A percentile compares a stretch with the other conserved stretches of the same genome.
Evolutionary conservation across 2,888 invertebrate species (phyloP).

Genomic region (Allophyes oxyacanthae): DNA sequence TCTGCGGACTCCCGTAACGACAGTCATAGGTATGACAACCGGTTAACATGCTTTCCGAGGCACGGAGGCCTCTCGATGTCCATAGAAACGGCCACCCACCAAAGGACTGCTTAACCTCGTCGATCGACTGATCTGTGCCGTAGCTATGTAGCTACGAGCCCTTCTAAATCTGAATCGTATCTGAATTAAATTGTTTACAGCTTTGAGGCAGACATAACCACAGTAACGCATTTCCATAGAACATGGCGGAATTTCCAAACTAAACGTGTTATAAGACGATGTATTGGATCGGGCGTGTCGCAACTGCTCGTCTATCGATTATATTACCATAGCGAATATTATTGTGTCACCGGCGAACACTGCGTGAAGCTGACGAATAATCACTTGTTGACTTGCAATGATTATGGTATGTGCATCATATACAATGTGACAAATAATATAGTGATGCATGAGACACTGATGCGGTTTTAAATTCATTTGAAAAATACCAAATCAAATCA

Average conservation of each 20-base stretch:
- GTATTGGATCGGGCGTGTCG: conserved; percentile 48
- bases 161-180: no score
- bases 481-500: neutral
- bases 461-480: conserved; percentile 10
- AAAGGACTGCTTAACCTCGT: no score
- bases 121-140: no score
- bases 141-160: no score
- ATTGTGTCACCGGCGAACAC: conserved; percentile 49
- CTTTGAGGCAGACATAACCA: conserved; percentile 7
- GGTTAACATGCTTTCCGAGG: no score
- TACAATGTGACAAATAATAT: conserved; percentile 12
- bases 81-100: no score
- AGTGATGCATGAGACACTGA: conserved; percentile 8
- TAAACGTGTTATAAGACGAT: conserved; percentile 37
- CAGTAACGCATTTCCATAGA: conserved; percentile 38
- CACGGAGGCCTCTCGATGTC: no score
- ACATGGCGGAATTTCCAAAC: conserved; percentile 37
- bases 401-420: conserved; percentile 33
- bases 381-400: conserved; percentile 30
- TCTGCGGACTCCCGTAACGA: no score
- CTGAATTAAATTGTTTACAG: no score
- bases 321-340: conserved; percentile 56
- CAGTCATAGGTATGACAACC: no score
- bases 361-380: conserved; percentile 32
- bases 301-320: conserved; percentile 57